phyloP scores from a whole-genome alignment of 2,797 vertebrate species.

The Tauraco hartlaubi region DNA sequence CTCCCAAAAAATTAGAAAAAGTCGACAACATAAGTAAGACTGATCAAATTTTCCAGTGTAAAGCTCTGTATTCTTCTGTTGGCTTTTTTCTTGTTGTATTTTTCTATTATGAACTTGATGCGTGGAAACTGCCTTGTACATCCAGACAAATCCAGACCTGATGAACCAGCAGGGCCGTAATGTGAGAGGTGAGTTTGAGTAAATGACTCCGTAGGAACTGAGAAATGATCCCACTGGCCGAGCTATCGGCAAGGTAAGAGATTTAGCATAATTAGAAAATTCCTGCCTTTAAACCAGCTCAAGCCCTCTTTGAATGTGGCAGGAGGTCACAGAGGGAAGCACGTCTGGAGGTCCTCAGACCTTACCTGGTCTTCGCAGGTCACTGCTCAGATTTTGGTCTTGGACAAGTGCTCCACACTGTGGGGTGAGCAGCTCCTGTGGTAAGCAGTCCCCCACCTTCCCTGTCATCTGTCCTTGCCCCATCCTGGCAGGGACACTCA shows the following conservation, averaged over 20 bases:
- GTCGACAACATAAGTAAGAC: background rate
- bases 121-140: background rate
- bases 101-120: background rate
- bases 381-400: background rate
- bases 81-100: background rate
- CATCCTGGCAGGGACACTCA: background rate
- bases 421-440: background rate
- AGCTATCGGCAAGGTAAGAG: background rate
- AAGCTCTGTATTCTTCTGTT: background rate
- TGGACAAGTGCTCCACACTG: background rate
- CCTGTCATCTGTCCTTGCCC: background rate
- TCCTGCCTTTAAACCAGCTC: background rate
- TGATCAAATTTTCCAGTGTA: background rate
- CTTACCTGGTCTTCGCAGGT: accelerated
- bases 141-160: background rate
- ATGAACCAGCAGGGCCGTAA: background rate
- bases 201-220: background rate
- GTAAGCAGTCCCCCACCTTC: background rate
- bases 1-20: background rate
- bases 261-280: background rate
- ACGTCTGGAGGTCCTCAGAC: background rate
- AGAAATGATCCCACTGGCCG: background rate
- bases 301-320: background rate
- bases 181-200: background rate
- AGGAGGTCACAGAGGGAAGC: background rate